Conservation (phyloP, 2,797 vertebrate species). For the Spea hammondii region DNA sequence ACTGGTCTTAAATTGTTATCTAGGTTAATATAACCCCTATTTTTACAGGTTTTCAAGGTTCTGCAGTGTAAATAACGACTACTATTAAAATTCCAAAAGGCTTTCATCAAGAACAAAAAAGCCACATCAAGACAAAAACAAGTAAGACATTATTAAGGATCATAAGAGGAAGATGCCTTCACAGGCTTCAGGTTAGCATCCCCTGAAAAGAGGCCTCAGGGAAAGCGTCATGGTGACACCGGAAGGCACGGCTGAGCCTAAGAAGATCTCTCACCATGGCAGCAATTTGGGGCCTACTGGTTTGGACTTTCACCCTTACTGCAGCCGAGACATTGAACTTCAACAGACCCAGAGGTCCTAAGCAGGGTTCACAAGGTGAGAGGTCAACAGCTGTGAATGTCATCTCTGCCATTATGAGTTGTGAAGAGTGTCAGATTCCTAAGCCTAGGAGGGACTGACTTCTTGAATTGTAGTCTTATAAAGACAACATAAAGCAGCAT, state of each 20-base stretch:
- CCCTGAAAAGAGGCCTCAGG: conserved; percentile 18
- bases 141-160: not conserved
- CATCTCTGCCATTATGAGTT: not conserved
- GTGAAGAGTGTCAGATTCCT: not conserved
- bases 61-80: not conserved
- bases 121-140: conserved; percentile 9
- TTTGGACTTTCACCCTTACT: conserved; percentile 77
- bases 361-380: conserved; percentile 86
- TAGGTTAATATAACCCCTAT: not conserved
- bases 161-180: conserved; percentile 26
- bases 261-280: conserved; percentile 83
- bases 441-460: not conserved
- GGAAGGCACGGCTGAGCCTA: conserved; percentile 25
- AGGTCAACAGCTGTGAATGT: conserved; percentile 4
- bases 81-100: not conserved
- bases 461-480: not conserved
- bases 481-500: conserved; percentile 4
- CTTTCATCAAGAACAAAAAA: not conserved
- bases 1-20: not conserved
- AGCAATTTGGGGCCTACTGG: conserved; percentile 84
- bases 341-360: conserved; percentile 51
- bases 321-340: conserved; percentile 60
- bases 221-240: conserved; percentile 48
- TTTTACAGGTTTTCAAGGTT: conserved; percentile 2
- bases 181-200: conserved; percentile 23